Evolutionary conservation across 2,888 invertebrate genomes (phyloP).

Genomic region (Diachrysia chrysitis): DNA sequence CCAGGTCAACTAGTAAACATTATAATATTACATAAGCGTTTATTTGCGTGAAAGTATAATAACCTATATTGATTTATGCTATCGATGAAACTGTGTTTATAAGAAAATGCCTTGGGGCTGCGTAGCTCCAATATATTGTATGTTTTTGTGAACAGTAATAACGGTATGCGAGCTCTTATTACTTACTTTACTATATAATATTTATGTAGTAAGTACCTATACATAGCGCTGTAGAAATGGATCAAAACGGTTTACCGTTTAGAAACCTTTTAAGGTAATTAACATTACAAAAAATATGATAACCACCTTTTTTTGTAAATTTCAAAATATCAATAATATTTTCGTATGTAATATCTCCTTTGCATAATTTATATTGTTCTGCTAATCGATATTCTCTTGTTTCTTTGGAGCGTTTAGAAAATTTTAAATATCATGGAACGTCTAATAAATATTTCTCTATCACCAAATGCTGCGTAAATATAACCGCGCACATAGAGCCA

Average conservation of each 20-base stretch:
- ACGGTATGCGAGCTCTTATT: not conserved
- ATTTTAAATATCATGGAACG: not conserved
- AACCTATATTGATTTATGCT: not conserved
- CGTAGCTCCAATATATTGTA: not conserved
- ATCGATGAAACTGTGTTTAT: constrained; percentile 4
- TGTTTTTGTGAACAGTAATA: not conserved
- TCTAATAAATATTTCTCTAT: not conserved
- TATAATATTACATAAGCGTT: not conserved
- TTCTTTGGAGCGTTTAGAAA: not conserved
- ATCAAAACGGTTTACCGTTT: too few species aligned
- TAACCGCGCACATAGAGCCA: too few species aligned
- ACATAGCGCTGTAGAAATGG: too few species aligned
- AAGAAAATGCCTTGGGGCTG: not conserved
- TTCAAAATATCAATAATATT: too few species aligned
- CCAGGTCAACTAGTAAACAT: too few species aligned
- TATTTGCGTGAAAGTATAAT: not conserved
- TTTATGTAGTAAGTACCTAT: too few species aligned
- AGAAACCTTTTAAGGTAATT: too few species aligned
- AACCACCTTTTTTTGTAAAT: too few species aligned
- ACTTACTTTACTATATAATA: not conserved
- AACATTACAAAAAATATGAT: too few species aligned
- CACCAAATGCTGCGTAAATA: not conserved
- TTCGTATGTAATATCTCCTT: not conserved
- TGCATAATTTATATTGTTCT: not conserved
- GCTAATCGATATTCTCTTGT: not conserved